phyloP scores from a whole-genome alignment of 2,113 vertebrate genomes.

The Callipepla californica region DNA sequence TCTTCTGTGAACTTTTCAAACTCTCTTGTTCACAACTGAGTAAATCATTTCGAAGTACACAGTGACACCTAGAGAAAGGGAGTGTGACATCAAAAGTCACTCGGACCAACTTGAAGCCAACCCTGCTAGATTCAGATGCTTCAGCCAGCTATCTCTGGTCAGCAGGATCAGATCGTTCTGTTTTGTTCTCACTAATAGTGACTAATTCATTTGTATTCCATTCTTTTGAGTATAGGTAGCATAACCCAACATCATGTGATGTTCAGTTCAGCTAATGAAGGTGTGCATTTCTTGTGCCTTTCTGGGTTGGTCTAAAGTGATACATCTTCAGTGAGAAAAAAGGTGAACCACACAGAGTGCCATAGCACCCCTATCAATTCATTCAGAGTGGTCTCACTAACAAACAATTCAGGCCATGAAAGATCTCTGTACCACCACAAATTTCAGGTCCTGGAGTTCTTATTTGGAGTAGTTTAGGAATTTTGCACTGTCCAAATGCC shows the following conservation, averaged over 20 bases:
- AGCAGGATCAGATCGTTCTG: not conserved
- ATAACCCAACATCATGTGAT: not conserved
- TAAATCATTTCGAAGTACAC: not conserved
- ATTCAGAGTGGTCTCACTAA: not conserved
- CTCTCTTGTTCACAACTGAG: rapidly evolving
- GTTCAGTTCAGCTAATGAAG: not conserved
- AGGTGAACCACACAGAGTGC: not conserved
- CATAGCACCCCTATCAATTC: not conserved
- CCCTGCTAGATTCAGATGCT: not conserved
- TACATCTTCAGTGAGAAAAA: not conserved
- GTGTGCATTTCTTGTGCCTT: not conserved
- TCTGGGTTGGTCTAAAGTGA: not conserved
- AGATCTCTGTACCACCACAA: not conserved
- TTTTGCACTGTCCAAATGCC: not conserved
- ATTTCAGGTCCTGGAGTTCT: not conserved
- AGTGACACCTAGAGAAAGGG: not conserved
- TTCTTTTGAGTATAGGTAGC: not conserved
- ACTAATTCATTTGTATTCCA: not conserved
- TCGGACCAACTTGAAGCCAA: not conserved
- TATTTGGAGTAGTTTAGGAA: not conserved
- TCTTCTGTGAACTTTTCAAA: not conserved
- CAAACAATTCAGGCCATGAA: conserved; percentile 1
- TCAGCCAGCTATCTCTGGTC: not conserved
- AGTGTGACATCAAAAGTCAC: not conserved
- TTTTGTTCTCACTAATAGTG: not conserved